These are phyloP conservation scores for Dasyornis broadbenti DNA, from an alignment of 2,113 vertebrate genomes.

Conservation along the genomic window DNA sequence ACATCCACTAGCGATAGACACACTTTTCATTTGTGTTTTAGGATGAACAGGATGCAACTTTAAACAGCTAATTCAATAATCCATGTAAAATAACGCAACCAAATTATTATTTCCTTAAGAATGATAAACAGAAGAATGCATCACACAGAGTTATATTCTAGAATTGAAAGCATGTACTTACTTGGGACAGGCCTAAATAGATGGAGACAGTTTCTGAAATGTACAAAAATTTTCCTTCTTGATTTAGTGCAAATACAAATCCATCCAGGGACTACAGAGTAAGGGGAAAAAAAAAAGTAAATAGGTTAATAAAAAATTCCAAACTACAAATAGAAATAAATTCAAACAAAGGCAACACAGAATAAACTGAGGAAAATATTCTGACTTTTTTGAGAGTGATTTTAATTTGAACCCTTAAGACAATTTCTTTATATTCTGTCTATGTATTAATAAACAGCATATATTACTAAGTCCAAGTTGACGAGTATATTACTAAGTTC, in stretches of 20 bases:
- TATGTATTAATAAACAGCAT: neutral
- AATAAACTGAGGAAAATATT: neutral
- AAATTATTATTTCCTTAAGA: slow-evolving; percentile 10
- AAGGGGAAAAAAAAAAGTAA: slow-evolving; percentile 15
- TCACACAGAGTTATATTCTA: neutral
- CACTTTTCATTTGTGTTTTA: neutral
- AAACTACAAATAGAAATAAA: neutral
- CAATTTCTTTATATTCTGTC: neutral
- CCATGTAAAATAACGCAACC: slow-evolving; percentile 27
- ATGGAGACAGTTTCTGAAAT: slow-evolving; percentile 99
- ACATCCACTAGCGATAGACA: neutral
- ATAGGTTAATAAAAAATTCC: slow-evolving; percentile 32
- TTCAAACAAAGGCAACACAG: neutral
- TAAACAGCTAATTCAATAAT: slow-evolving; percentile 40
- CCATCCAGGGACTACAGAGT: slow-evolving; percentile 92
- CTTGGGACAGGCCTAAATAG: slow-evolving; percentile 98
- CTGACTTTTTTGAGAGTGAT: neutral
- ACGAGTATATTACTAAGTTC: neutral
- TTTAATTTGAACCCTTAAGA: neutral
- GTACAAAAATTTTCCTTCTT: slow-evolving; percentile 98
- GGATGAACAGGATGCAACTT: slow-evolving; percentile 6
- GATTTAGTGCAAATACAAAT: slow-evolving; percentile 99
- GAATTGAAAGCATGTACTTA: slow-evolving; percentile 75
- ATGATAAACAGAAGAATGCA: neutral
- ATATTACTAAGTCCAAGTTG: neutral